These are phyloP conservation scores for Lagopus muta DNA, from an alignment of 2,113 vertebrate genomes.

Conservation along the genomic window DNA sequence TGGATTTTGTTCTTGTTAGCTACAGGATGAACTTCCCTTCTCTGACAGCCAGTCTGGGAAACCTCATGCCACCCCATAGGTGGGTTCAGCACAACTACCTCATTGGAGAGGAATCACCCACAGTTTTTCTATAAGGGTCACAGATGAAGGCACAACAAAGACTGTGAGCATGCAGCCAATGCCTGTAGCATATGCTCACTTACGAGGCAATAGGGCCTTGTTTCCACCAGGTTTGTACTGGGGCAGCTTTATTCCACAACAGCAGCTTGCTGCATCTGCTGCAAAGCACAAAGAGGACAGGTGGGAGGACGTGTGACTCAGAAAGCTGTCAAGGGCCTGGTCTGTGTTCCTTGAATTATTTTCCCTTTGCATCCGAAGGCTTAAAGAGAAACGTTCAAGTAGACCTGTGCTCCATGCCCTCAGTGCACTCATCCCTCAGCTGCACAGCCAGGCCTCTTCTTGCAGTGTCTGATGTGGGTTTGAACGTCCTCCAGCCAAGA, in stretches of 20 bases:
- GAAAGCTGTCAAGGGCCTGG: background rate
- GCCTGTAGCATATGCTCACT: background rate
- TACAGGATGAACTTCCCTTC: background rate
- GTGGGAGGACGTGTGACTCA: background rate
- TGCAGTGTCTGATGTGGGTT: constrained; percentile 17
- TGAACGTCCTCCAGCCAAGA: background rate
- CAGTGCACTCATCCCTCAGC: background rate
- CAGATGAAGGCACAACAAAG: background rate
- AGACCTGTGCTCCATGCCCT: background rate
- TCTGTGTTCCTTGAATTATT: background rate
- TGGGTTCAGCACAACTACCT: background rate
- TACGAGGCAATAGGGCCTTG: background rate
- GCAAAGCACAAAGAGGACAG: background rate
- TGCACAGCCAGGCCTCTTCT: background rate
- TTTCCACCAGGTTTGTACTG: background rate
- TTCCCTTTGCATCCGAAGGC: background rate
- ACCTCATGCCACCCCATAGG: background rate
- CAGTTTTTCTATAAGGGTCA: background rate
- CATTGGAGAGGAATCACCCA: background rate
- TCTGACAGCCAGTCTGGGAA: background rate
- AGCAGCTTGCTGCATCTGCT: background rate
- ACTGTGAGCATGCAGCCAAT: background rate
- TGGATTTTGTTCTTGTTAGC: background rate
- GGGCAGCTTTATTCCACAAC: background rate
- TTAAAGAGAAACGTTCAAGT: background rate